Evolutionary conservation across 2,888 invertebrate genomes (phyloP), one percentile per base, ranked within the genome.

Genomic region (Rhagophthalmus giganteus): DNA sequence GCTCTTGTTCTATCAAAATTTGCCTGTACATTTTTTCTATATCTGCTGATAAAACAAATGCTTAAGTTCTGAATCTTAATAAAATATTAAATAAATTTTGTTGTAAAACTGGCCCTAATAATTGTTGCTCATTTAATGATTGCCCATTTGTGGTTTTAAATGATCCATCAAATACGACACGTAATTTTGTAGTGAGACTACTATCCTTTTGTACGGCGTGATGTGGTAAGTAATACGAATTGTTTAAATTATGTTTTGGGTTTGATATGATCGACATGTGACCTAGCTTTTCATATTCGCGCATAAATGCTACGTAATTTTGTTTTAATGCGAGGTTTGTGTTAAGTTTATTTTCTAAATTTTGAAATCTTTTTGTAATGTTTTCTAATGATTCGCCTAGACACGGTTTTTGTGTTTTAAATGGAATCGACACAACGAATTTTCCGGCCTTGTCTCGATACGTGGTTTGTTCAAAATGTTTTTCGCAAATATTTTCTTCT

Each of bases 21-120:
- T 55, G 57, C 16, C 61, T 10, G 45, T 54, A 60, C 60, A 61
- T n/a, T 59, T 53, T 60, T 58, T 26, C 25, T 16, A 60, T 53
- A 13, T 57, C 60, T 6, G 53, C 57, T 2, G 50, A 38, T 10
- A 60, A 16, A 2, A 52, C 56, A 32, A 27, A 46, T 38, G 34
- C 12, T 50, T 56, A 34, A 10, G 15, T 49, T 11, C 58, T 32
- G 38, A 60, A 59, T 15, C 55, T 7, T 1, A 49, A n/a, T 10
- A 59, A 26, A 27, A 58, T 61, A 6, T 37, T 33, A 39, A 59
- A 52, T 20, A 60, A 32, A 40, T 59, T 50, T n/a, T 54, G 13
- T 38, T 56, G 54, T n/a, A 55, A 34, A 10, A 30, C 34, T 4
- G 54, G 54, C 7, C 58, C 58, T 25, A 40, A 31, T 37, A 54